Conservation (phyloP, 2,113 vertebrate species). For the Heterotilapia buettikoferi region DNA sequence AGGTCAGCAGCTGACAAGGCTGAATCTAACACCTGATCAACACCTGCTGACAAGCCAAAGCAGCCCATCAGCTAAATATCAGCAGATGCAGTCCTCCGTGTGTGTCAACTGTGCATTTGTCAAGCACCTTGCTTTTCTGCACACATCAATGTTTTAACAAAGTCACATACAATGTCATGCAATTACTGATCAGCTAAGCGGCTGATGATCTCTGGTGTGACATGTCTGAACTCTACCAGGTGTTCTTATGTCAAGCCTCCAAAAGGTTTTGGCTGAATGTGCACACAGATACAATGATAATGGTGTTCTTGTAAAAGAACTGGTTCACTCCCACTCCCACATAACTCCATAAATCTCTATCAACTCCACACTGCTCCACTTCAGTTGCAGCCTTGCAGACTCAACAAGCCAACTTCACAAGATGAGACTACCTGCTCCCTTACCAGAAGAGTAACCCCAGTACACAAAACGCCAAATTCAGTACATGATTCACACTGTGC, state of each 20-base stretch:
- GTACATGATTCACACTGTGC: background rate
- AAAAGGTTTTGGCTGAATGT: background rate
- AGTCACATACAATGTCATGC: background rate
- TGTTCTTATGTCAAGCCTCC: background rate
- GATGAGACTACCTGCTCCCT: background rate
- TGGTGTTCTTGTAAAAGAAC: background rate
- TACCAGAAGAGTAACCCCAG: background rate
- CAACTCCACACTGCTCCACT: fast-evolving
- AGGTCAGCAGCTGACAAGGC: slow-evolving; percentile 11
- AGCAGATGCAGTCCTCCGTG: background rate
- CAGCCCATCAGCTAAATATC: background rate
- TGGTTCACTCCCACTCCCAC: background rate
- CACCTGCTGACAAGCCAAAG: background rate
- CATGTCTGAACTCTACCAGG: fast-evolving
- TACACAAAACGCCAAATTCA: background rate
- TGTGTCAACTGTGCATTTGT: background rate
- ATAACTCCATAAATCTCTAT: background rate
- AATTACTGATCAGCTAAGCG: background rate
- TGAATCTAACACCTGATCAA: slow-evolving; percentile 24
- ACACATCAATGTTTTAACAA: background rate
- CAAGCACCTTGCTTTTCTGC: background rate
- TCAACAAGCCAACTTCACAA: background rate
- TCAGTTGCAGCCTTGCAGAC: background rate
- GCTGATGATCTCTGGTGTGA: background rate
- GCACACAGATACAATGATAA: background rate